phyloP scores from a whole-genome alignment of 2,797 vertebrate species.

The Pteropus rufus region DNA sequence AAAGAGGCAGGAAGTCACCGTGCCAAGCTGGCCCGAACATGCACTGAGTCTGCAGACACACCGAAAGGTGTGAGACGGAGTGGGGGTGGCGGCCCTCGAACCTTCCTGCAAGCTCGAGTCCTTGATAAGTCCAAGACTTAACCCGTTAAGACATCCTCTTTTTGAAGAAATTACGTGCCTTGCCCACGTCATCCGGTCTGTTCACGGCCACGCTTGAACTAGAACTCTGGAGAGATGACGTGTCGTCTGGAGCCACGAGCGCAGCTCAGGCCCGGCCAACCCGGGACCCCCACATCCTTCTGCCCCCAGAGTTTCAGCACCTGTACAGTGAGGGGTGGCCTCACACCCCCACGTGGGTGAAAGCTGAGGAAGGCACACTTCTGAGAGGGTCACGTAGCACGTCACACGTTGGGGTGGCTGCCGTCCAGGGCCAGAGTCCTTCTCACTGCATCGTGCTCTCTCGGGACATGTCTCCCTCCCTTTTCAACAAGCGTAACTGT shows the following conservation, averaged over 20 bases:
- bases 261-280: not conserved
- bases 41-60: not conserved
- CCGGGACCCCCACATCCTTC: fast-evolving
- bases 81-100: no score
- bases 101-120: not conserved
- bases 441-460: fast-evolving
- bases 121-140: not conserved
- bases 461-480: fast-evolving
- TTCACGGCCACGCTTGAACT: not conserved
- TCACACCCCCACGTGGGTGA: fast-evolving
- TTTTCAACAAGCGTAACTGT: not conserved
- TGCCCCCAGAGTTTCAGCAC: fast-evolving
- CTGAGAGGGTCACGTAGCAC: fast-evolving
- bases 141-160: fast-evolving
- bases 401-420: fast-evolving
- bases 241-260: fast-evolving
- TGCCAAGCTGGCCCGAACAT: not conserved
- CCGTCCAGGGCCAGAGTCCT: not conserved
- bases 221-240: fast-evolving
- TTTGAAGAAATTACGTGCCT: not conserved
- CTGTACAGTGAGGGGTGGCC: not conserved
- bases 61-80: no score
- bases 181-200: fast-evolving
- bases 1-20: fast-evolving
- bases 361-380: fast-evolving